These are phyloP conservation scores for Lontra canadensis DNA, from an alignment of 2,113 vertebrate genomes.

Conservation along the genomic window DNA sequence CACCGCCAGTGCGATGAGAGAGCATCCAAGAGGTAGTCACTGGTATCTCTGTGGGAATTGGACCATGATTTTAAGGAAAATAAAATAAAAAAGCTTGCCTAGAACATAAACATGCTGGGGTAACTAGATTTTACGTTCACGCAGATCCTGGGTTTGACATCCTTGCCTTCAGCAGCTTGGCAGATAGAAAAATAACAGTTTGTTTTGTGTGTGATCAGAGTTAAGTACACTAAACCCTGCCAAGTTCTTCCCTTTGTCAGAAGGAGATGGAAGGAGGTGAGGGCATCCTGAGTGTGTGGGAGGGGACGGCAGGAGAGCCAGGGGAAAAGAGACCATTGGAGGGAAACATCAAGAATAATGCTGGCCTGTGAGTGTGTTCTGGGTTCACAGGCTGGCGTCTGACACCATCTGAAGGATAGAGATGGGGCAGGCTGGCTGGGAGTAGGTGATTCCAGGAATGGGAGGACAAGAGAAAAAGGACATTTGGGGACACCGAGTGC, in stretches of 20 bases:
- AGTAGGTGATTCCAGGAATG: accelerated
- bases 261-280: slow-evolving; percentile 9
- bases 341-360: background rate
- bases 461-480: background rate
- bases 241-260: slow-evolving; percentile 49
- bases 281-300: background rate
- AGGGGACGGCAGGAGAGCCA: background rate
- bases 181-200: slow-evolving; percentile 68
- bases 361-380: background rate
- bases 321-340: background rate
- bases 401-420: background rate
- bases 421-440: accelerated
- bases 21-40: slow-evolving; percentile 27
- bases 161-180: slow-evolving; percentile 65
- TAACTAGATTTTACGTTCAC: slow-evolving; percentile 2
- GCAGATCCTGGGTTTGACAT: slow-evolving; percentile 45
- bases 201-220: slow-evolving; percentile 69
- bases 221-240: slow-evolving; percentile 62
- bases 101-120: slow-evolving; percentile 47
- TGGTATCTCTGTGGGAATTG: slow-evolving; percentile 47
- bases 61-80: slow-evolving; percentile 30
- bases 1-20: background rate
- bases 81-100: background rate
- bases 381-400: background rate
- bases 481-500: background rate